These are phyloP conservation scores for Penaeus indicus DNA, from an alignment of 1,140 invertebrate genomes.

Conservation along the genomic window DNA sequence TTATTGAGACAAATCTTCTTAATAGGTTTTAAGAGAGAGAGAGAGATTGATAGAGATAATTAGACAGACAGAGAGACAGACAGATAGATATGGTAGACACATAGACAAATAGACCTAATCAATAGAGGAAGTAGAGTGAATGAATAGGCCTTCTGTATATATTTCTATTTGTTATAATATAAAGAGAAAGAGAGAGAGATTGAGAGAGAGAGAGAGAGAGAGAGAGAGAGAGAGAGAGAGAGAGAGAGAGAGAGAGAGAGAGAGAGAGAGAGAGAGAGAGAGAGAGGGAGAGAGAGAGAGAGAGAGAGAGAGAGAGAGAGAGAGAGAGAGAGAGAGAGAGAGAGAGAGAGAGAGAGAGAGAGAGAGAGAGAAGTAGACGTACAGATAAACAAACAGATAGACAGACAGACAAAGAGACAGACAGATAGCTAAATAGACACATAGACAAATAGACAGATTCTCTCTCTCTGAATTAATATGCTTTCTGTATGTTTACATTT, in stretches of 20 bases:
- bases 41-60: no score
- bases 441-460: no score
- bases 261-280: not conserved
- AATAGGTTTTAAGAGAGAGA: no score
- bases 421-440: no score
- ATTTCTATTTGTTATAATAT: no score
- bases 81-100: no score
- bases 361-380: not conserved
- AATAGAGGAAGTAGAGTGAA: not conserved
- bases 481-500: no score
- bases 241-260: conserved; percentile 3
- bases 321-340: not conserved
- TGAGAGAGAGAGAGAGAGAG: not conserved
- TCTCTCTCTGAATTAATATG: no score
- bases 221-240: not conserved
- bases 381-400: no score
- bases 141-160: not conserved
- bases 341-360: not conserved
- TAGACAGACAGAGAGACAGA: no score
- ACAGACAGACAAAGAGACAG: not conserved
- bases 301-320: not conserved
- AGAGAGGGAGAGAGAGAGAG: not conserved
- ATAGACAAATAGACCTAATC: not conserved
- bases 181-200: not conserved
- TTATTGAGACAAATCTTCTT: not conserved